Base-by-base conservation (phyloP, 2,113 vertebrate genomes). In the Epinephelus moara region DNA sequence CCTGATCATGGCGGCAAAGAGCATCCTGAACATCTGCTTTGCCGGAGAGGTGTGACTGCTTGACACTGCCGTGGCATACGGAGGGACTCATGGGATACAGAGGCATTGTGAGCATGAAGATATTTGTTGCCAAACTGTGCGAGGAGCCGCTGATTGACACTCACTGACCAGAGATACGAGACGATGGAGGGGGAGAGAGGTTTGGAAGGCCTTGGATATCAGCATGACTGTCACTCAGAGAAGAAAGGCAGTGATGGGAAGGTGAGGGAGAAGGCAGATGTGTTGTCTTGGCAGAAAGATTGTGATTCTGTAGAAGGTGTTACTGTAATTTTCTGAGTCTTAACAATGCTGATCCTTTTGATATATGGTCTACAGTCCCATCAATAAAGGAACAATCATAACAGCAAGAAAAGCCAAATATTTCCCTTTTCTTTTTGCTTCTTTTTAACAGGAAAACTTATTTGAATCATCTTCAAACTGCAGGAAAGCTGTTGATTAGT, bases 91-190 rank as follows among this genome's bases (percentile, higher is more conserved):
- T 30, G 87, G 71, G 87, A 85, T 23, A 66, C 1, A 6, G 42
- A 81, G 55, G 80, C 78, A 27, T 95, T 91, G 93, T 95, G 94
- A 96, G 95, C 92, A 92, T 91, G 80, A 25, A 89, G 90, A 94
- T 64, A 95, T 95, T 95, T 95, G 95, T 96, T 96, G 95, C 93
- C 93, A 95, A 94, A 87, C 91, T 91, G 88, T 72, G 89, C 85
- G 76, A 85, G 85, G 91, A 88, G 81, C 86, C 5, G 74, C 87
- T 97, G 96, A 97, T 95, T 97, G 96, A 95, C 96, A 96, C 92
- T 95, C 94, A 92, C 93, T 96, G 96, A 96, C 96, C 91, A 63
- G 88, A 94, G 92, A 92, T 80, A 87, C 55, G 55, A 45, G 50
- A 47, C 45, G 76, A 60, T 61, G 72, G 80, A 84, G 30, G 56